Percentiles rank a stretch among this genome's conserved stretches.
Evolutionary conservation across 2,797 vertebrate species (phyloP).

Genomic region (Chaetophractus vellerosus): DNA sequence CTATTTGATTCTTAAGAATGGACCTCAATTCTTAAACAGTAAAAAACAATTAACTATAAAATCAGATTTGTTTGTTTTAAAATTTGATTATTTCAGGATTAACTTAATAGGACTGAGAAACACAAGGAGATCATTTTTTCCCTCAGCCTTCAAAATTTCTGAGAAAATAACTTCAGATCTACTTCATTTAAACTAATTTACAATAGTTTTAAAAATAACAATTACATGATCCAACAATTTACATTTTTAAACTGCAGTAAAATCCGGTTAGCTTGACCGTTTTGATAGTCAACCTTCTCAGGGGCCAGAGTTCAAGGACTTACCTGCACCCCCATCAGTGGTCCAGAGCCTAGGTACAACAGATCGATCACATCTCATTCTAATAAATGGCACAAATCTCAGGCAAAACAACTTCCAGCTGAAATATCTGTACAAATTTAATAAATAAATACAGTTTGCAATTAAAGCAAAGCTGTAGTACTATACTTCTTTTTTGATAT

Average conservation of each 20-base stretch:
- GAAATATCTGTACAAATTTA: not conserved
- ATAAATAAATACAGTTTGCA: not conserved
- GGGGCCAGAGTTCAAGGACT: not conserved
- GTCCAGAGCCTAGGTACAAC: not conserved
- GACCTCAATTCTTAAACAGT: not conserved
- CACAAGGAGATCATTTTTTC: not conserved
- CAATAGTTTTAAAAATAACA: not conserved
- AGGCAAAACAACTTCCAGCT: not conserved
- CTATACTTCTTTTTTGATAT: not conserved
- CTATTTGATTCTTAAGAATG: constrained; percentile 30
- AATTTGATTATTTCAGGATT: constrained; percentile 10
- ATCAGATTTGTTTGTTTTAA: constrained; percentile 24
- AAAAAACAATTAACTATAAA: constrained; percentile 2
- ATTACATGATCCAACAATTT: not conserved
- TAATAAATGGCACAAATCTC: not conserved
- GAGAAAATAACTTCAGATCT: not conserved
- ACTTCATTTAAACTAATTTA: constrained; percentile 24
- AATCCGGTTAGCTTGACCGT: not conserved
- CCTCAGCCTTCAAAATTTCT: constrained; percentile 44
- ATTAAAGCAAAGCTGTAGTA: not conserved
- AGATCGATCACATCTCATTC: not conserved
- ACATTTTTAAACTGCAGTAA: not conserved
- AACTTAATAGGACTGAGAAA: not conserved
- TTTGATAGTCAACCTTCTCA: not conserved
- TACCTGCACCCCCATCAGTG: not conserved